Conservation (phyloP, 1,140 invertebrate genomes). For the Trichoplusia ni region DNA sequence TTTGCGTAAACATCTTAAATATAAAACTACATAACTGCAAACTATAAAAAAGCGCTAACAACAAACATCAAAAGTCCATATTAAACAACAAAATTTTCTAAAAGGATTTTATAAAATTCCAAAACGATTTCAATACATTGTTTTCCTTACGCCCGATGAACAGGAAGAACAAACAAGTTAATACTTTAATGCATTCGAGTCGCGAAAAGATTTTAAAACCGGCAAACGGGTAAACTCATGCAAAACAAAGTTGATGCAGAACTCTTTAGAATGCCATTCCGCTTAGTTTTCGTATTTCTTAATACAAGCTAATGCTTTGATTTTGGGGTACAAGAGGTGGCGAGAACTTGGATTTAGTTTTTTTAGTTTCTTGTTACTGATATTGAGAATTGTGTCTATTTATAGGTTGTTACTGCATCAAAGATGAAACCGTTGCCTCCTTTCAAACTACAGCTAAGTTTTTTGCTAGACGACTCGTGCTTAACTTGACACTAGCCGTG, state of each 20-base stretch:
- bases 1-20: too few relatives aligned
- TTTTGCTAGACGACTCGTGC: too few relatives aligned
- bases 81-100: too few relatives aligned
- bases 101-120: too few relatives aligned
- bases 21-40: too few relatives aligned
- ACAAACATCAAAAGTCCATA: too few relatives aligned
- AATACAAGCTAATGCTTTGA: conserved; percentile 70
- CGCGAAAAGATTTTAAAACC: conserved; percentile 66
- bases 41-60: too few relatives aligned
- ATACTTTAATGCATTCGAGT: conserved; percentile 60
- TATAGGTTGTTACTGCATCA: neutral
- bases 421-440: too few relatives aligned
- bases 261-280: conserved; percentile 77
- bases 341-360: conserved; percentile 1
- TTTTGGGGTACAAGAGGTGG: conserved; percentile 30
- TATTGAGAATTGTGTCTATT: too few relatives aligned
- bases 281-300: conserved; percentile 80
- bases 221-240: conserved; percentile 66
- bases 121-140: neutral
- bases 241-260: conserved; percentile 75
- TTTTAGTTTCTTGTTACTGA: too few relatives aligned
- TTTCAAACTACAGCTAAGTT: too few relatives aligned
- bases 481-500: too few relatives aligned
- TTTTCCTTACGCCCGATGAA: conserved; percentile 15
- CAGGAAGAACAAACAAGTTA: conserved; percentile 42